Base-by-base conservation (phyloP, 2,113 vertebrate genomes). In the Junco hyemalis region DNA sequence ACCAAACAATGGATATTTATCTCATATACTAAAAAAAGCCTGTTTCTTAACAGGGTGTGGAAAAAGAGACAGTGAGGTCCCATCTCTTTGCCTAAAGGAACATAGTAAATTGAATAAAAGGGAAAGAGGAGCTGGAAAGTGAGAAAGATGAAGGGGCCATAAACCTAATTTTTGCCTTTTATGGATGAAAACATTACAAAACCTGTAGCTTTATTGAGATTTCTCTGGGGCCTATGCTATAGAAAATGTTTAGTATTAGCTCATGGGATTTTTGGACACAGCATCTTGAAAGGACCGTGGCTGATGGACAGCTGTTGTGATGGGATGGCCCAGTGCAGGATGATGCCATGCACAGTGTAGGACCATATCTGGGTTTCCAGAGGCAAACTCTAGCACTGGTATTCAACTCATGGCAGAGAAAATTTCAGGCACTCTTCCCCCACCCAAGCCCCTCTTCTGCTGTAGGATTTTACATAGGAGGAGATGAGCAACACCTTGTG, bases 331-430 rank as follows among this genome's bases (percentile, higher is more conserved):
- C 16, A 23, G 7, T 17, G 36, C 8, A 36, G 36, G 36, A 36
- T 36, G 36, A 36, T n/a, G 22, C 40, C 0, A 0, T 64, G 19
- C 0, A 0, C 3, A 4, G 24, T 5, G 24, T 4, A 25, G 31
- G 14, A 26, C 28, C 17, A 23, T 1, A 24, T n/a, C 18, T 70
- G 47, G 8, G 10, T 13, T 92, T 63, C 31, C 35, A 59, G 45
- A 42, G 28, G 6, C 10, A 68, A 70, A 10, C 9, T 92, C 53
- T 36, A 63, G 64, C 14, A 56, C 3, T 40, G 22, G 21, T 4
- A 17, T 36, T 64, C 29, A 68, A 1, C 12, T 71, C 7, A 2
- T 29, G 35, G n/a, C 1, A 3, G 33, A 29, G 19, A 45, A 74
- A 73, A 42, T 11, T 40, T 22, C 23, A 47, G 25, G 9, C 8